A percentile compares a stretch with the other conserved stretches of the same genome.
Conservation (phyloP, 2,113 vertebrate genomes). For the Scatophagus argus region DNA sequence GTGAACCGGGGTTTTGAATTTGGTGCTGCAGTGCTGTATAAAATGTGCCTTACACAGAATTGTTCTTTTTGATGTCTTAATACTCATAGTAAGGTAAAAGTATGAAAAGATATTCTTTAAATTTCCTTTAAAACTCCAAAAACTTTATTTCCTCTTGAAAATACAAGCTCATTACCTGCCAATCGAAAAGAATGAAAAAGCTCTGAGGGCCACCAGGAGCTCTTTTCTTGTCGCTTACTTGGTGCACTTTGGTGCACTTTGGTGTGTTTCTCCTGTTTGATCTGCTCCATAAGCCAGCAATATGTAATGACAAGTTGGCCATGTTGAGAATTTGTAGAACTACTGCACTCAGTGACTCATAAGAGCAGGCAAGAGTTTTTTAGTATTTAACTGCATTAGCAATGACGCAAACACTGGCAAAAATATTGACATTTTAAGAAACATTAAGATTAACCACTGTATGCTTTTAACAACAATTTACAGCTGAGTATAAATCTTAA, state of each 20-base stretch:
- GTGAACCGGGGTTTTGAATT: background rate
- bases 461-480: constrained; percentile 19
- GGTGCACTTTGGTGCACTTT: background rate
- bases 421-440: constrained; percentile 6
- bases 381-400: constrained; percentile 19
- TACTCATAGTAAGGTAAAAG: background rate
- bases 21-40: background rate
- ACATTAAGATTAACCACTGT: constrained; percentile 14
- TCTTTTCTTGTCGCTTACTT: background rate
- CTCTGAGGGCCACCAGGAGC: background rate
- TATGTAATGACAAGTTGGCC: background rate
- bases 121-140: background rate
- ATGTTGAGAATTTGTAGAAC: background rate
- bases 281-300: background rate
- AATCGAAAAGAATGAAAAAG: background rate
- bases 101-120: background rate
- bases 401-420: constrained; percentile 9
- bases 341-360: background rate
- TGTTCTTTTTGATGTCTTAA: background rate
- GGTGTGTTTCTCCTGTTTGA: background rate
- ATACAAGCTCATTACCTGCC: background rate
- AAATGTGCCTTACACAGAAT: background rate
- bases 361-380: background rate
- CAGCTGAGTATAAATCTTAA: background rate
- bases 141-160: background rate